A percentile compares a stretch with the other conserved stretches of the same genome.
Conservation (phyloP, 1,140 invertebrate genomes). For the Leptoteleia sp. region DNA sequence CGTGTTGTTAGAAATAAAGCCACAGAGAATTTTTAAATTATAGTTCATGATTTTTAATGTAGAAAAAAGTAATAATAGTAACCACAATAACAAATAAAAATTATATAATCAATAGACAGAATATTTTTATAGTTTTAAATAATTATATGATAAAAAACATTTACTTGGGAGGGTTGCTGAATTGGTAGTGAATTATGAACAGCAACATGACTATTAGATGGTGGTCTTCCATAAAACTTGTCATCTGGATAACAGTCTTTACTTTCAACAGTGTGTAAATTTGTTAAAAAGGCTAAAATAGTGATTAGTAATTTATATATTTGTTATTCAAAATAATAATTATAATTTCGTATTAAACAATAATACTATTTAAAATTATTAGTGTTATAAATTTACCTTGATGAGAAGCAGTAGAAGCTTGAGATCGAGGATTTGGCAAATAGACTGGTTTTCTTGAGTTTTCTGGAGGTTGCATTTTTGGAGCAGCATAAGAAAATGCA, state of each 20-base stretch:
- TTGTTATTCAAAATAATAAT: too few relatives aligned
- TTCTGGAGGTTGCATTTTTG: conserved; percentile 49
- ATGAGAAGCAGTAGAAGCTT: conserved; percentile 69
- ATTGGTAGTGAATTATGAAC: conserved; percentile 81
- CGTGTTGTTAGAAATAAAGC: too few relatives aligned
- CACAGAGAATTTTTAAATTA: too few relatives aligned
- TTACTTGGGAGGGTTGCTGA: conserved; percentile 81
- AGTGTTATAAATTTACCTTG: conserved; percentile 69
- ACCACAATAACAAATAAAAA: conserved; percentile 1
- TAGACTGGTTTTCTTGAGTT: conserved; percentile 76
- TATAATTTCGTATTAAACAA: too few relatives aligned
- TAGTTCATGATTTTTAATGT: too few relatives aligned
- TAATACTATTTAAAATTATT: neutral
- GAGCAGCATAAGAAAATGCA: conserved; percentile 48
- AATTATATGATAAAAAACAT: conserved; percentile 3
- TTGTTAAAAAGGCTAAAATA: conserved; percentile 70
- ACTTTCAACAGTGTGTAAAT: conserved; percentile 74
- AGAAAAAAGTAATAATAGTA: too few relatives aligned
- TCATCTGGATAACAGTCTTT: conserved; percentile 76
- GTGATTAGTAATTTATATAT: neutral
- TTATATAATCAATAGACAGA: neutral
- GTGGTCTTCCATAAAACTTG: conserved; percentile 79
- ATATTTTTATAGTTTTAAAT: too few relatives aligned
- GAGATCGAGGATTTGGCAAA: conserved; percentile 71
- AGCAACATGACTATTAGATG: conserved; percentile 79